Base-by-base conservation (phyloP, 2,888 invertebrate genomes). In the Anodontia alba region DNA sequence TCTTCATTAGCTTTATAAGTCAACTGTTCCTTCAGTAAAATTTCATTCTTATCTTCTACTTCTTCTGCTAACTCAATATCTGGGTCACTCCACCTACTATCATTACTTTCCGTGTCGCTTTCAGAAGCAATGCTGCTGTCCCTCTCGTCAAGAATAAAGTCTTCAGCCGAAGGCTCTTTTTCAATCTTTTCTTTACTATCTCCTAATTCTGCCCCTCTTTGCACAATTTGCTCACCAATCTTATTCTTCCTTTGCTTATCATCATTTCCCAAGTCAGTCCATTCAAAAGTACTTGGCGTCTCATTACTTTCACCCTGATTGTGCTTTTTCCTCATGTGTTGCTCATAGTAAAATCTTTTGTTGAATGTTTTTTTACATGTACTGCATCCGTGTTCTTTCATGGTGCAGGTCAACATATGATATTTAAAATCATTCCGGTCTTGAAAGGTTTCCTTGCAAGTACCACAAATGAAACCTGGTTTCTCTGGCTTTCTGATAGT, bases 301-400 rank as follows among this genome's bases (percentile, higher is more conserved):
- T 42, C 42, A 10, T 7, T 10, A 7, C 7, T 15, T 42, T 7
- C 42, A n/a, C n/a, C n/a, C n/a, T 49, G 49, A 15, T 49, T 7
- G n/a, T 62, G 62, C 29, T 62, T 62, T 20, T 62, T 62, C 7
- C 5, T 62, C 62, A 62, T 62, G 20, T 67, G 67, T 20, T 67
- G 33, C 12, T 67, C n/a, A 67, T 38, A 67, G 70, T 23, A 70
- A n/a, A 70, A 49, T 38, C 31, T 43, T 23, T 70, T 70, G 20
- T 42, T 70, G 70, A 70, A 70, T 2, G 70, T 70, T n/a, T 31
- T 29, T 15, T 70, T 49, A 29, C 70, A 70, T 29, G 20, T 10
- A 10, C 23, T 26, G 23, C 70, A 70, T 26, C 49, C 49, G 20
- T n/a, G 15, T 38, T 49, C 46, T 31, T 31, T 31, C 38, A 33